Percentiles rank a stretch among this genome's conserved stretches.
phyloP scores from a whole-genome alignment of 2,888 invertebrate genomes.

The Theretra japonica region DNA sequence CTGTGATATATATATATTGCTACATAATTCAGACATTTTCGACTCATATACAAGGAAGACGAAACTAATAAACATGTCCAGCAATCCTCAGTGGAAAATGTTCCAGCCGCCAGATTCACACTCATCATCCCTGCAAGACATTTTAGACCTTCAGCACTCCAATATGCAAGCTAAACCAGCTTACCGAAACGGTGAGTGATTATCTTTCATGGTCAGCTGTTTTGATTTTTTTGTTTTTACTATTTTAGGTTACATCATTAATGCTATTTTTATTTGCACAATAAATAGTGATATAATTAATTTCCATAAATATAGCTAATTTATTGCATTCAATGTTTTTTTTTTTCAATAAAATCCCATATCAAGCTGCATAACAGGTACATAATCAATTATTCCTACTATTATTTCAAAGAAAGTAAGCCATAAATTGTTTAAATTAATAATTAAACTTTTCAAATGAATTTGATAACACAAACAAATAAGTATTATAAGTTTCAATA shows the following conservation, averaged over 20 bases:
- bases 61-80: constrained; percentile 85
- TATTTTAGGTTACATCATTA: background rate
- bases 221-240: background rate
- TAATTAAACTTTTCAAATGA: too few species aligned
- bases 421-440: too few species aligned
- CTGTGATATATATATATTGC: constrained; percentile 79
- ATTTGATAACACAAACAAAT: too few species aligned
- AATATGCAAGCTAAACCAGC: constrained; percentile 79
- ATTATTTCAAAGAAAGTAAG: background rate
- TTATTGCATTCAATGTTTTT: background rate
- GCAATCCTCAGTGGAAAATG: constrained; percentile 94
- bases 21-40: constrained; percentile 69
- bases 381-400: background rate
- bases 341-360: background rate
- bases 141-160: constrained; percentile 89
- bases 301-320: background rate
- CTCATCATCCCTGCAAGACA: constrained; percentile 92
- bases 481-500: background rate
- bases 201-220: constrained; percentile 4
- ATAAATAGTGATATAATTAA: background rate
- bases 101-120: constrained; percentile 96
- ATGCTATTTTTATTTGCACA: background rate
- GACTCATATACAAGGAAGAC: constrained; percentile 78
- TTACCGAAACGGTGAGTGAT: constrained; percentile 83
- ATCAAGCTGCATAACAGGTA: background rate